Evolutionary conservation across 2,888 invertebrate species (phyloP).

Genomic region (Eilema caniola): DNA sequence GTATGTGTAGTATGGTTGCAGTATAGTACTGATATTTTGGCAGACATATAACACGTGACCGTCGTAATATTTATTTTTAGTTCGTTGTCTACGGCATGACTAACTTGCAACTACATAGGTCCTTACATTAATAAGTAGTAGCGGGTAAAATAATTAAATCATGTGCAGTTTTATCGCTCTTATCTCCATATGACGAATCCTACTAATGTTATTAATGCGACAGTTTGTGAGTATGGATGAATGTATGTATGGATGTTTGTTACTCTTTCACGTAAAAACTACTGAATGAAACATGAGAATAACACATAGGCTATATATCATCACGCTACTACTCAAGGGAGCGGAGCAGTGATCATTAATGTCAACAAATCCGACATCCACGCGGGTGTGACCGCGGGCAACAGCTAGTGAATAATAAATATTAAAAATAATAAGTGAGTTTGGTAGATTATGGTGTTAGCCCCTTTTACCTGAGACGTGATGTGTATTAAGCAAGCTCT

Average conservation of each 20-base stretch:
- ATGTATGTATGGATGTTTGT: too few relatives aligned
- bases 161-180: neutral
- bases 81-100: neutral
- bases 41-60: conserved; percentile 22
- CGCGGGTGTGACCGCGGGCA: too few relatives aligned
- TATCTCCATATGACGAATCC: neutral
- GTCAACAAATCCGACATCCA: too few relatives aligned
- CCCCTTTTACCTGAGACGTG: neutral
- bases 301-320: too few relatives aligned
- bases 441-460: neutral
- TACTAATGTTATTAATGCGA: too few relatives aligned
- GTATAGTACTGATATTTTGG: conserved; percentile 21
- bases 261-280: too few relatives aligned
- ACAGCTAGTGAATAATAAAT: conserved; percentile 3
- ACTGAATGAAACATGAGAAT: too few relatives aligned
- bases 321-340: too few relatives aligned
- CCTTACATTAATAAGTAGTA: neutral
- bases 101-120: neutral
- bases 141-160: neutral
- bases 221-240: too few relatives aligned
- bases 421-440: neutral
- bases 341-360: too few relatives aligned
- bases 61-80: conserved; percentile 3
- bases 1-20: too few relatives aligned
- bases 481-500: neutral